Percentiles rank a stretch among this genome's conserved stretches.
These are phyloP conservation scores for Spodoptera litura DNA, from an alignment of 1,140 invertebrate genomes.

Conservation along the genomic window DNA sequence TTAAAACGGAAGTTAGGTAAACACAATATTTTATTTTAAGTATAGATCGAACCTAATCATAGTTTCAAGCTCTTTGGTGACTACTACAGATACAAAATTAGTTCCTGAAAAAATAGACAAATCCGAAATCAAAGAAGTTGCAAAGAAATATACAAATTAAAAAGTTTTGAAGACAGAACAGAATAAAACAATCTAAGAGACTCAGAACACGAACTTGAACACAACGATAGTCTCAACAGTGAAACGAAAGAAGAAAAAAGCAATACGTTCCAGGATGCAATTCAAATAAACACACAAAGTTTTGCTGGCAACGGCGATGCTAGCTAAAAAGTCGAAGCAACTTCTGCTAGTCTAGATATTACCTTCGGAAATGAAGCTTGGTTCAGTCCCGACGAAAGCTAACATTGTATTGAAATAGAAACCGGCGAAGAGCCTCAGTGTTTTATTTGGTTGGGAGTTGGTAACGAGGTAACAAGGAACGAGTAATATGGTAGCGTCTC, in stretches of 20 bases:
- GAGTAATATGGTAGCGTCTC: neutral
- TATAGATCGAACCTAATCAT: neutral
- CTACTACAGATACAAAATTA: no score
- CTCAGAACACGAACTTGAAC: neutral
- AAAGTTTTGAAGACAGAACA: neutral
- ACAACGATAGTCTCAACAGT: conserved; percentile 4
- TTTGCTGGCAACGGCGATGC: conserved; percentile 17
- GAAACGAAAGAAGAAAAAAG: conserved; percentile 25
- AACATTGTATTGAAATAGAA: conserved; percentile 50
- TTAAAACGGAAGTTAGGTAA: no score
- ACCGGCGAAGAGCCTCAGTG: conserved; percentile 22
- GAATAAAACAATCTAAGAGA: conserved; percentile 8
- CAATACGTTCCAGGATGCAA: conserved; percentile 39
- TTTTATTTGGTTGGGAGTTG: conserved; percentile 44
- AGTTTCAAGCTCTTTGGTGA: no score
- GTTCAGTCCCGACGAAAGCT: conserved; percentile 37
- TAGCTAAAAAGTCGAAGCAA: conserved; percentile 43
- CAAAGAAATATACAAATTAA: conserved; percentile 7
- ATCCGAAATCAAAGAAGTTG: neutral
- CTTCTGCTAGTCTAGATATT: conserved; percentile 40
- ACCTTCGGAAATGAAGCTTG: conserved; percentile 47
- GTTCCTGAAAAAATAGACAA: no score
- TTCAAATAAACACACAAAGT: conserved; percentile 42
- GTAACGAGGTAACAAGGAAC: conserved; percentile 24
- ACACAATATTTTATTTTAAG: neutral